These are phyloP conservation scores for Saguinus midas DNA, from an alignment of 2,113 vertebrate species.

Conservation along the genomic window DNA sequence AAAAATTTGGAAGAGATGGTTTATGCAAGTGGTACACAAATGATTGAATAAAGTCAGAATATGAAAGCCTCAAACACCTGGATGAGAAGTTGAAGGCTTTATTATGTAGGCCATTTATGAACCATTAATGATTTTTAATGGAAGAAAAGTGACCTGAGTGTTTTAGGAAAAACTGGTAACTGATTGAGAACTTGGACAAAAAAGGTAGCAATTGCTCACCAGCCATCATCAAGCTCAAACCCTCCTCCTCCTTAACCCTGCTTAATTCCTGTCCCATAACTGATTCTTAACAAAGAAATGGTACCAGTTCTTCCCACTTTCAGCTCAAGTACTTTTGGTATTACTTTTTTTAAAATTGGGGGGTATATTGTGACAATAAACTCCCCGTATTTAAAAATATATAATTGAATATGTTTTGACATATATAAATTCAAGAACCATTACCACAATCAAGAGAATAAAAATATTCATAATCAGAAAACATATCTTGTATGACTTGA, in stretches of 20 bases:
- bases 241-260: not conserved
- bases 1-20: not conserved
- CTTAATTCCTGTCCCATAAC: not conserved
- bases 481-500: not conserved
- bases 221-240: not conserved
- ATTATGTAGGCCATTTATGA: not conserved
- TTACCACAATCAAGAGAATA: not conserved
- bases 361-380: not conserved
- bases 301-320: not conserved
- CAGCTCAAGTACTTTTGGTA: not conserved
- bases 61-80: not conserved
- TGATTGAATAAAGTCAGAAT: not conserved
- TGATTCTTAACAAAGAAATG: not conserved
- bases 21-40: not conserved
- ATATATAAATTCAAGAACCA: not conserved
- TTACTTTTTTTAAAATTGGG: not conserved
- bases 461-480: not conserved
- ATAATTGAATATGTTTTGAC: not conserved
- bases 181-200: not conserved
- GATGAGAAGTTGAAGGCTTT: not conserved
- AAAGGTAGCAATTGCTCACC: not conserved
- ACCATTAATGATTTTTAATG: not conserved
- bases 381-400: too few species aligned
- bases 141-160: not conserved
- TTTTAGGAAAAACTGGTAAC: not conserved